Evolutionary conservation across 2,888 invertebrate genomes (phyloP), one percentile per base, ranked within the genome.

Genomic region (Eupithecia inturbata): DNA sequence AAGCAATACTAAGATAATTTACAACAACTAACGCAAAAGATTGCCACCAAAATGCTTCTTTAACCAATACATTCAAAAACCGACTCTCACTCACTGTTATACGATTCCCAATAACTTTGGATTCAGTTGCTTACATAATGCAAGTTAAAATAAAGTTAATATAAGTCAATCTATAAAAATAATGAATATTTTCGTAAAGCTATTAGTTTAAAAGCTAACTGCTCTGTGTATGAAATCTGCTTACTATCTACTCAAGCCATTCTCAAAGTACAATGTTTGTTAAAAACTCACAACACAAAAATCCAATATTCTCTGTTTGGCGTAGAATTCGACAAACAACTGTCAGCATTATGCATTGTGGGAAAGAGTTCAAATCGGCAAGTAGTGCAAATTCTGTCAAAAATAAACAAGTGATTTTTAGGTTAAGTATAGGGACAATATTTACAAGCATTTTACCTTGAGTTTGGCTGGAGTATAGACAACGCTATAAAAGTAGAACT

Each of bases 1-100:
- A 41, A 82, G 80, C 81, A 80, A 77, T 80, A 80, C 78, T 80
- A 79, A 71, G 62, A 76, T 82, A 82, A 74, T 73, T 76, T 71
- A 79, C 76, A 80, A 80, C 76, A 73, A 79, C 73, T 71, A 81
- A 80, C 80, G 79, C 80, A 75, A 73, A 77, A 73, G 60, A 57
- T 76, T 69, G 77, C 77, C 80, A 72, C 77, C 33, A 79, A 77
- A 81, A 81, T 81, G 80, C 77, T 75, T 79, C 67, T 74, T 67
- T 73, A 73, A 73, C 64, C 41, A 71, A 72, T 63, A 68, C 70
- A 74, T 68, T 72, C 49, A 68, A 74, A 75, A 64, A 74, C 68
- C 69, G 63, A 67, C 36, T 63, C 36, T 73, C 14, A 63, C 70
- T 70, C 70, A 68, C 63, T 70, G 68, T 64, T 39, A 67, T 64